Base-by-base conservation (phyloP, 2,113 vertebrate genomes). In the Chitala chitala region DNA sequence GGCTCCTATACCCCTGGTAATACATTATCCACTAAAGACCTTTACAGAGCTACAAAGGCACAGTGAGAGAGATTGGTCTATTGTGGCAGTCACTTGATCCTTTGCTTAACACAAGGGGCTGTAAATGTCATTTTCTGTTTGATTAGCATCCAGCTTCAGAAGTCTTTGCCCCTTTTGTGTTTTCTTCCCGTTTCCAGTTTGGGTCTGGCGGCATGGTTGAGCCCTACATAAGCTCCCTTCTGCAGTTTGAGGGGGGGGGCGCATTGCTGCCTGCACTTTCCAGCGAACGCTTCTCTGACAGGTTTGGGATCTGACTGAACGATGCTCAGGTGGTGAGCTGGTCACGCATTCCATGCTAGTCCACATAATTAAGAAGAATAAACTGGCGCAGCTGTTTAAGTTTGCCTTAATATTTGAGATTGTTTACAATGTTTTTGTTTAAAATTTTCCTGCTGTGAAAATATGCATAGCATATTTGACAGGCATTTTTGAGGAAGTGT, bases 161-260 rank as follows among this genome's bases (percentile, higher is more conserved):
- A 8, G 48, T 51, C 12, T 8, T n/a, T n/a, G n/a, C n/a, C 12
- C 20, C 8, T 44, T 26, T 17, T 59, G 73, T 38, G n/a, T 8
- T 7, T 5, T 31, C 58, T 17, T 72, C 64, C 26, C 66, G 48
- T 51, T 51, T 51, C 48, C 72, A 65, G 15, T 1, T 24, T 69
- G 65, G 65, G 74, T 53, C 75, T 33, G 78, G 82, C 61, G 84
- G 86, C 63, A 56, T 80, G 81, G 76, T 80, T 69, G 33, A 84
- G 74, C 69, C 80, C 68, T 24, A 71, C 81, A 85, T 82, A 75
- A 79, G 80, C 80, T 69, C 79, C 79, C 82, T 77, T 84, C 79
- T 85, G 83, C 74, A 29, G 46, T 69, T 82, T 81, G 82, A 74
- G 74, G 78, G 66, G 65, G 70, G 56, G 56, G 56, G 56, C 24